Base-by-base conservation (phyloP, 2,888 invertebrate genomes). In the Sphaerophoria rueppellii region DNA sequence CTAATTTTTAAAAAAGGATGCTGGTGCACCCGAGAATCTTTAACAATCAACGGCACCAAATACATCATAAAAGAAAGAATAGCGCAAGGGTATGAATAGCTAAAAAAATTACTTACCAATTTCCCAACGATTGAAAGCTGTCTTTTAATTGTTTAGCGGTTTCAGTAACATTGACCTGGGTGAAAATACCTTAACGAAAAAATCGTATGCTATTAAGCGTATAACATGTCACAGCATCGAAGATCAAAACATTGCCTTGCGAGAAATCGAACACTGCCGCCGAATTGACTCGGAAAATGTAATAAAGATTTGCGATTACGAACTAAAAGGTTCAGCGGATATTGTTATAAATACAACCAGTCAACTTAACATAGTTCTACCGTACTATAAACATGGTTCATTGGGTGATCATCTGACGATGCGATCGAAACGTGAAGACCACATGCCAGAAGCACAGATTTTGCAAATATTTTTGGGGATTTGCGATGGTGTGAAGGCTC, bases 161-260 rank as follows among this genome's bases (percentile, higher is more conserved):
- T 97, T 97, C 90, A 96, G 96, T 89, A 94, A 95, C 61, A 96
- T 97, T 67, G 95, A 95, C 89, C 92, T 97, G 87, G 95, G 95
- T 0, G 95, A 96, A 91, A 95, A 96, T 89, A 89, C 92, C 1
- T 87, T 93, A 43, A 95, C 94, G 4, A 94, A 93, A 88, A 94
- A 94, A 87, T 92, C 93, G 86, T 96, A 94, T 92, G 97, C 96
- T 6, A 92, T 97, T 57, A 97, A 97, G 92, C 93, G 95, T 88
- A 96, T 97, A 77, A 93, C 94, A n/a, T 96, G 96, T 89, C 96
- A 97, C 91, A 94, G 95, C 82, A 92, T 94, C 77, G 95, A 95
- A 87, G 97, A 97, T 90, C 95, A 96, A 89, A 94, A 94, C 89
- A 90, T 93, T 82, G 96, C 96, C 0, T 89, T 95, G 89, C 93